Evolutionary conservation across 2,113 vertebrate genomes (phyloP).

Genomic region (Sceloporus undulatus): DNA sequence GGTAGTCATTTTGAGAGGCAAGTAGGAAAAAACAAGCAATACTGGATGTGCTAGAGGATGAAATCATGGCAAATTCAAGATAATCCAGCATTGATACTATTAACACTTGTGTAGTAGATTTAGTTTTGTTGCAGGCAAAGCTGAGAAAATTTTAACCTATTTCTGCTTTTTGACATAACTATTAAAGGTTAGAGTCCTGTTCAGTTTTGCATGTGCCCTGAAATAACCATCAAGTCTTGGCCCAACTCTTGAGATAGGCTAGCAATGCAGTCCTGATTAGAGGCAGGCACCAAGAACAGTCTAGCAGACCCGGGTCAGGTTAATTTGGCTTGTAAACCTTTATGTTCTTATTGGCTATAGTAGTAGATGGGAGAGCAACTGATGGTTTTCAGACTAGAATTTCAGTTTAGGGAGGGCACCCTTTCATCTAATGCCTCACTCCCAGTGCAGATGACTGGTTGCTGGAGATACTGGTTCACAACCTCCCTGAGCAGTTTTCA

Average conservation of each 20-base stretch:
- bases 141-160: not conserved
- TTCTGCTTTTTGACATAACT: not conserved
- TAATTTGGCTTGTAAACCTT: too few species aligned
- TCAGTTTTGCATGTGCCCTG: too few species aligned
- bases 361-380: too few species aligned
- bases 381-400: not conserved
- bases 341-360: too few species aligned
- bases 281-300: too few species aligned
- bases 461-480: not conserved
- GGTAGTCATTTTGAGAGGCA: not conserved
- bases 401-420: not conserved
- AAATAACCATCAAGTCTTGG: too few species aligned
- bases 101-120: not conserved
- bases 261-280: too few species aligned
- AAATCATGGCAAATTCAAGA: not conserved
- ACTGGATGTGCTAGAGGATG: not conserved
- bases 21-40: too few species aligned
- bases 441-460: not conserved
- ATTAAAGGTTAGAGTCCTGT: not conserved
- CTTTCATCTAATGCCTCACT: too few species aligned
- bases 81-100: not conserved
- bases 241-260: too few species aligned
- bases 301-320: too few species aligned
- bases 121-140: not conserved
- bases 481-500: not conserved